Evolutionary conservation across 2,113 vertebrate species (phyloP).

Genomic region (Beaufortia kweichowensis): DNA sequence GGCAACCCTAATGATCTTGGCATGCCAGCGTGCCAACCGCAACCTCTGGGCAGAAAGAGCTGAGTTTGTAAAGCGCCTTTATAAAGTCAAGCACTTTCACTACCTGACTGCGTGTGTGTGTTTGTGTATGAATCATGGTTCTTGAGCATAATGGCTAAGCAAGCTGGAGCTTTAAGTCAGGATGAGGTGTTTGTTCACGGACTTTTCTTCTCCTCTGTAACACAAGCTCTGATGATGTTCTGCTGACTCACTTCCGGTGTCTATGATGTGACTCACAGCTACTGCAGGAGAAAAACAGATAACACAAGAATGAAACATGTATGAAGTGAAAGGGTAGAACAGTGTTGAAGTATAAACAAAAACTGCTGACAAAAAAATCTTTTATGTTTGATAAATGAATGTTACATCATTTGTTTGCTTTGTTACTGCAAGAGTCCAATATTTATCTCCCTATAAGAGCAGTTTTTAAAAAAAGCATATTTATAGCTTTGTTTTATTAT

Average conservation of each 20-base stretch:
- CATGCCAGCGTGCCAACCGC: background rate
- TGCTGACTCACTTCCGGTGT: slow-evolving; percentile 30
- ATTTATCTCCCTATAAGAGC: too few species aligned
- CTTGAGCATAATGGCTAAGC: too few species aligned
- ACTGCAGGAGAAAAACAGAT: background rate
- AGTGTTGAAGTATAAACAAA: background rate
- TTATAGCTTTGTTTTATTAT: too few species aligned
- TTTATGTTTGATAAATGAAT: too few species aligned
- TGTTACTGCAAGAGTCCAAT: too few species aligned
- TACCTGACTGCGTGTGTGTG: background rate
- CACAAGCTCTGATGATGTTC: background rate
- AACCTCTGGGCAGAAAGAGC: background rate
- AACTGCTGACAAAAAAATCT: too few species aligned
- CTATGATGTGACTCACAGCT: background rate
- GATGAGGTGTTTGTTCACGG: background rate
- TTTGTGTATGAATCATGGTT: background rate
- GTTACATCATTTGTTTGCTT: too few species aligned
- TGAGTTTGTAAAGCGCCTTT: background rate
- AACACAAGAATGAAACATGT: background rate
- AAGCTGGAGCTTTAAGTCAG: too few species aligned
- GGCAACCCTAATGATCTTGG: slow-evolving; percentile 15
- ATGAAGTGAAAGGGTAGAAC: background rate
- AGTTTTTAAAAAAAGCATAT: too few species aligned
- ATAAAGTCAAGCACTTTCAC: background rate
- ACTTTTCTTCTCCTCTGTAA: background rate